Percentiles rank a stretch among this genome's conserved stretches.
Conservation (phyloP, 2,888 invertebrate species). For the Spicauda simplicius region DNA sequence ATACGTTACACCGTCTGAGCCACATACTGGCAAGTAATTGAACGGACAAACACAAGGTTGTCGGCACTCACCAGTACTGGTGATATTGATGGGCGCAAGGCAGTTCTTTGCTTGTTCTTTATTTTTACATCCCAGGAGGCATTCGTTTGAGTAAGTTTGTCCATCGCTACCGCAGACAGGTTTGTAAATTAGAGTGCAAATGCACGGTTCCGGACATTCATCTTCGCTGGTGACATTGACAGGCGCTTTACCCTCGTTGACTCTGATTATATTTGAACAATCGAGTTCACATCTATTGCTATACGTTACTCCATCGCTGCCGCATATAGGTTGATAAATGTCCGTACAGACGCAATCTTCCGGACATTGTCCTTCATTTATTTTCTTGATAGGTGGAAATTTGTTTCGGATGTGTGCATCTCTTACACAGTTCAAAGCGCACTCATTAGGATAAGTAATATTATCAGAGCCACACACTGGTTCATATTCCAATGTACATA, state of each 20-base stretch:
- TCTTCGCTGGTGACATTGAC: slow-evolving; percentile 27
- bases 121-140: slow-evolving; percentile 22
- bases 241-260: not conserved
- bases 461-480: slow-evolving; percentile 25
- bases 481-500: slow-evolving; percentile 20
- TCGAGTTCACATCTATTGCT: too few relatives aligned
- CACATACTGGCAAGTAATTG: not conserved
- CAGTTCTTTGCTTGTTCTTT: slow-evolving; percentile 24
- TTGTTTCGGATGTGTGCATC: slow-evolving; percentile 4
- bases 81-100: slow-evolving; percentile 10
- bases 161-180: slow-evolving; percentile 50
- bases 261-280: slow-evolving; percentile 34
- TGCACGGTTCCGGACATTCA: slow-evolving; percentile 39
- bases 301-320: too few relatives aligned
- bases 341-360: too few relatives aligned
- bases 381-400: slow-evolving; percentile 17
- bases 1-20: slow-evolving; percentile 39
- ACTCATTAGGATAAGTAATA: slow-evolving; percentile 42
- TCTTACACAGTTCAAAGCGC: slow-evolving; percentile 37
- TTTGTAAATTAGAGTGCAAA: slow-evolving; percentile 35
- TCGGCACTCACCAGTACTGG: slow-evolving; percentile 38
- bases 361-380: slow-evolving; percentile 29
- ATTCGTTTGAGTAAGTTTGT: slow-evolving; percentile 48
- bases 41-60: not conserved
- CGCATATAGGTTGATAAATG: too few relatives aligned